These are phyloP conservation scores for Crotalus helleri DNA, from an alignment of 2,113 vertebrate species.

Conservation along the genomic window DNA sequence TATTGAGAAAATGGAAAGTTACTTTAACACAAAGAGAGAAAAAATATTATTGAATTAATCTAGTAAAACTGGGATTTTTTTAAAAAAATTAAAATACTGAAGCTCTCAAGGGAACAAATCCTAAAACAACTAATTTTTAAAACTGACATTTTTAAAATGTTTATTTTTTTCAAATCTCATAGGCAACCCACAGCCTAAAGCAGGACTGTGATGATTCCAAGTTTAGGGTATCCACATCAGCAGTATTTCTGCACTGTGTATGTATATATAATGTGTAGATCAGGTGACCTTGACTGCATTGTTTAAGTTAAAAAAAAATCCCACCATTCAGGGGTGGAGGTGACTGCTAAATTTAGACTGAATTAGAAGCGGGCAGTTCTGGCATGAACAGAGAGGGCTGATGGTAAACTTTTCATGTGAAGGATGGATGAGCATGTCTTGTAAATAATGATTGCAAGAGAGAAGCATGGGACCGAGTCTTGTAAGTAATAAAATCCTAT, in stretches of 20 bases:
- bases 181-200: background rate
- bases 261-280: background rate
- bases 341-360: background rate
- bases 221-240: background rate
- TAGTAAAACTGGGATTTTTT: slow-evolving; percentile 13
- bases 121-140: slow-evolving; percentile 2
- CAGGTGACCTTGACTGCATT: background rate
- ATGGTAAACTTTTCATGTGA: background rate
- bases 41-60: slow-evolving; percentile 24
- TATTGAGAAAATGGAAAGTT: slow-evolving; percentile 18
- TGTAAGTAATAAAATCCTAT: background rate
- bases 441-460: background rate
- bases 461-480: background rate
- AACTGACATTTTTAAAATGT: slow-evolving; percentile 4
- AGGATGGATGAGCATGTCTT: background rate
- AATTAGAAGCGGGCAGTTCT: background rate
- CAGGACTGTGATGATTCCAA: background rate
- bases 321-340: background rate
- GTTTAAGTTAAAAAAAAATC: background rate
- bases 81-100: background rate
- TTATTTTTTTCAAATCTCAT: background rate
- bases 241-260: background rate
- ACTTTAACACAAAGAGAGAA: slow-evolving; percentile 20
- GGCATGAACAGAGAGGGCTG: background rate
- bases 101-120: background rate